Base-by-base conservation (phyloP, 2,888 invertebrate species). In the Hirudinaria manillensis region DNA sequence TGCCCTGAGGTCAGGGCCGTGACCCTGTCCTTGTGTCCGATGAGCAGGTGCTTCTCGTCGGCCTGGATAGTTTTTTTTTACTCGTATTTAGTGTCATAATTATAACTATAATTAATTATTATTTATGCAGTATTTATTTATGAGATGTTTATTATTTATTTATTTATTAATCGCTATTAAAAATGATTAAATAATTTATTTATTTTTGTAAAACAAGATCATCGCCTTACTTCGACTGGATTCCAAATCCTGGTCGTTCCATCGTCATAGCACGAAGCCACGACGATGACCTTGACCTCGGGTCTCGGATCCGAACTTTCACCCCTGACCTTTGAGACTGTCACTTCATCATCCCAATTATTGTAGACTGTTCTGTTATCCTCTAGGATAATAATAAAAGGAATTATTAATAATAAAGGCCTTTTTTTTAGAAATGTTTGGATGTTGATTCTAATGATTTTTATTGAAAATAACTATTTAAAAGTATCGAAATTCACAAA, bases 221-320 rank as follows among this genome's bases (percentile, higher is more conserved):
- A n/a, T n/a, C n/a, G n/a, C n/a, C n/a, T n/a, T n/a, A 78, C 79
- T 77, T 77, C 75, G 27, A 78, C 32, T n/a, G 80, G 80, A 4
- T 70, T 76, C 78, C 79, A 79, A 10, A 78, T 36, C 34, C 75
- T 67, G 61, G 82, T 79, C 6, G 80, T 80, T 16, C 84, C 84
- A 78, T 84, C 83, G 77, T 83, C 84, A 21, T 82, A 79, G 78
- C 83, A 82, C 7, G 83, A 81, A 0, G 81, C 84, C 55, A 84
- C 83, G 13, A 83, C 36, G 0, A 85, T 82, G 72, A 81, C 80
- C 68, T 82, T 80, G 68, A 84, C 70, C 55, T 79, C 78, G n/a
- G 78, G 70, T 55, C 77, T 72, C 10, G 71, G 68, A 75, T 78
- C 80, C 36, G 72, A 82, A 74, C 82, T 80, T 70, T 82, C 81